Evolutionary conservation across 1,140 invertebrate genomes (phyloP).

Genomic region (Coptotermes formosanus): DNA sequence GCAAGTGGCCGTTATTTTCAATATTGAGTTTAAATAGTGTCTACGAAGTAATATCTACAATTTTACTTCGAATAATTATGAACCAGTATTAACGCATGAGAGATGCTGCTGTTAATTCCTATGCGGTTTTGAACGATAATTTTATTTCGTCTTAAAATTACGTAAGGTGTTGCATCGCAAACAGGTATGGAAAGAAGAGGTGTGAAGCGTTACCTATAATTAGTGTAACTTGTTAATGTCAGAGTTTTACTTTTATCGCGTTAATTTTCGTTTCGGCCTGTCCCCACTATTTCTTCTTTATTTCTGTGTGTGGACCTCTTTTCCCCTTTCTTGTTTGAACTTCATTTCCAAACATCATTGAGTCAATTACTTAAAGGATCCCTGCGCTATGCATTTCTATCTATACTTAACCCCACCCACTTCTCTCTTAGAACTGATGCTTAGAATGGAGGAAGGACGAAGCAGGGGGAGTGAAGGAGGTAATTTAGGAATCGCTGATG

Average conservation of each 20-base stretch:
- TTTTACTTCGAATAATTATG: too few species aligned
- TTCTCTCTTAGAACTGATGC: neutral
- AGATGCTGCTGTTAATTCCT: too few species aligned
- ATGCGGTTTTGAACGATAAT: too few species aligned
- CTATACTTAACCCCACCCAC: neutral
- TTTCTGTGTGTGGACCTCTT: neutral
- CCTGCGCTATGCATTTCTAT: neutral
- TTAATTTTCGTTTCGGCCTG: neutral
- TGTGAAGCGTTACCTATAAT: neutral
- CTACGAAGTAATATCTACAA: too few species aligned
- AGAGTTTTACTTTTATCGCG: neutral
- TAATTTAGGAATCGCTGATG: slow-evolving; percentile 28
- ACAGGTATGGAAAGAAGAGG: neutral
- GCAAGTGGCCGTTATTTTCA: too few species aligned
- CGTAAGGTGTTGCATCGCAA: too few species aligned
- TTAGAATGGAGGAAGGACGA: neutral
- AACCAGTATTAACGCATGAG: too few species aligned
- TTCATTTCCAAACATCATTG: neutral
- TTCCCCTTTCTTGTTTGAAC: slow-evolving; percentile 3
- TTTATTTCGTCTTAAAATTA: too few species aligned
- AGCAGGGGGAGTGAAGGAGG: neutral
- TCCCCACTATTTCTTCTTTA: neutral
- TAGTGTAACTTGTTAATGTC: neutral
- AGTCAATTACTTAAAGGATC: slow-evolving; percentile 3
- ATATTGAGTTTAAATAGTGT: too few species aligned